Conservation (phyloP, 1,140 invertebrate genomes). For the Drosophila kepulauana region DNA sequence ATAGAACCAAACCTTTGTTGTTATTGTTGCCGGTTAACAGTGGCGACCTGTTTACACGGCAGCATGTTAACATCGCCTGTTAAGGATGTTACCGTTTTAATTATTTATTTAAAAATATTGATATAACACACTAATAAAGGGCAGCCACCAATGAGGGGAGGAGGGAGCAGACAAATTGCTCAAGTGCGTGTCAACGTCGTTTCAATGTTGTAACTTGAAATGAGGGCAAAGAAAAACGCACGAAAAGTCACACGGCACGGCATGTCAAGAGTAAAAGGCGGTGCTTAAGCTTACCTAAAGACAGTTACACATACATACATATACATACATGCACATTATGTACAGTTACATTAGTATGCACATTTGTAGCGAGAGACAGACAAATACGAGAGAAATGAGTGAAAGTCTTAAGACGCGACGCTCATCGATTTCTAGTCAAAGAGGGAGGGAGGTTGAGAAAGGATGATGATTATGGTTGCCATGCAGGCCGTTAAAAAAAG, state of each 20-base stretch:
- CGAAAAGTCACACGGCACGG: constrained; percentile 14
- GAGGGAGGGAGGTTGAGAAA: neutral
- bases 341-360: too few relatives aligned
- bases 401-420: constrained; percentile 28
- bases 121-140: neutral
- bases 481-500: constrained; percentile 6
- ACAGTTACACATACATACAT: neutral
- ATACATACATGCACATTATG: neutral
- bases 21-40: constrained; percentile 58
- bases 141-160: neutral
- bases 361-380: neutral
- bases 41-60: constrained; percentile 25
- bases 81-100: neutral
- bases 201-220: constrained; percentile 26
- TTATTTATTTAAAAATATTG: constrained; percentile 4
- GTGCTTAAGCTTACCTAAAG: neutral
- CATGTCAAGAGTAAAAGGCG: constrained; percentile 28
- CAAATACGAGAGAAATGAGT: constrained; percentile 1
- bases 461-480: constrained; percentile 10
- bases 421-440: constrained; percentile 40
- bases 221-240: constrained; percentile 33
- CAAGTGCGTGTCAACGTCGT: constrained; percentile 30
- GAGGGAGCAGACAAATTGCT: constrained; percentile 22
- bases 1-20: neutral
- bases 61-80: constrained; percentile 51